Conservation (phyloP, 30 jellyfish, hydroid and myxozoan species). For the Nemopilema nomurai region DNA sequence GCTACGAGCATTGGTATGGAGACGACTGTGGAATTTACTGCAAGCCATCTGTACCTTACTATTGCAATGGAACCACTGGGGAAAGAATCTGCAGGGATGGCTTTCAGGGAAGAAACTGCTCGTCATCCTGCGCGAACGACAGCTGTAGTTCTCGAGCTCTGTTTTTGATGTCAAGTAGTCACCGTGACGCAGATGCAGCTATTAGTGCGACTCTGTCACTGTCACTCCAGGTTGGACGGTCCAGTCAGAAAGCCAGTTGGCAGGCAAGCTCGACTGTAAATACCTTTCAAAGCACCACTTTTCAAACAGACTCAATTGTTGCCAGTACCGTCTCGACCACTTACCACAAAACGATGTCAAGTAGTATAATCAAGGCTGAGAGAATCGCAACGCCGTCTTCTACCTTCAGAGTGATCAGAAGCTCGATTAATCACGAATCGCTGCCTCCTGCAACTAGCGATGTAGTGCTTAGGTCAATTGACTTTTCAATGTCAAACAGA, state of each 20-base stretch:
- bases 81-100: slow-evolving; percentile 18
- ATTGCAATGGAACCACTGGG: slow-evolving; percentile 20
- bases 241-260: neutral
- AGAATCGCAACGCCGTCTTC: no score
- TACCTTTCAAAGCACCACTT: neutral
- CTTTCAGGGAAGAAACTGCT: slow-evolving; percentile 28
- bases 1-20: slow-evolving; percentile 51
- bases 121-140: neutral
- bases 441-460: no score
- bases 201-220: neutral
- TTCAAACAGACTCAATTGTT: neutral
- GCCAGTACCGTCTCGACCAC: no score
- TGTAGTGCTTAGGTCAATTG: no score
- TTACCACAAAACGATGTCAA: no score
- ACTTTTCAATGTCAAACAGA: no score
- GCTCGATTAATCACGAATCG: no score
- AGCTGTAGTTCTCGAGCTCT: neutral
- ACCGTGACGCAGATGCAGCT: neutral
- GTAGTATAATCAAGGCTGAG: no score
- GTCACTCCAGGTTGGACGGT: neutral
- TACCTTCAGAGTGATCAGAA: no score
- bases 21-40: slow-evolving; percentile 23
- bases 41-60: neutral
- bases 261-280: neutral
- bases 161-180: no score